phyloP scores from a whole-genome alignment of 2,888 invertebrate species.

The Archaeoteleia sp. region DNA sequence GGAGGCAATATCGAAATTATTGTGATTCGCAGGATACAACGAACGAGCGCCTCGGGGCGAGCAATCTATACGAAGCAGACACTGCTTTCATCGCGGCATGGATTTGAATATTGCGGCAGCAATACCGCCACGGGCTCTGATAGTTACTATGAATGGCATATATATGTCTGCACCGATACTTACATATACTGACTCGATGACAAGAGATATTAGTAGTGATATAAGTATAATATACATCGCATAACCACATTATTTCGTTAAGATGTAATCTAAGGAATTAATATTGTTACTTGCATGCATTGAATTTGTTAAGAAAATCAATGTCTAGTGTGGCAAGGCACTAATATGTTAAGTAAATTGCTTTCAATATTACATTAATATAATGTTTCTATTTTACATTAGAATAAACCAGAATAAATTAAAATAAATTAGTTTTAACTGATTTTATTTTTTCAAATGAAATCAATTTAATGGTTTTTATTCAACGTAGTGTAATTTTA shows the following conservation, averaged over 20 bases:
- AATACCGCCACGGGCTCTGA: constrained; percentile 71
- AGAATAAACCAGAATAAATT: too few species aligned
- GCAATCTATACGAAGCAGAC: constrained; percentile 72
- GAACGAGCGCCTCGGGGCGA: constrained; percentile 66
- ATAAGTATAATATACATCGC: constrained; percentile 42
- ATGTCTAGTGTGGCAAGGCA: too few species aligned
- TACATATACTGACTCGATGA: constrained; percentile 54
- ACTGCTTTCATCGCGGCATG: constrained; percentile 69
- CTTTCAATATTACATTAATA: too few species aligned
- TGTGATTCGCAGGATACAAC: constrained; percentile 66
- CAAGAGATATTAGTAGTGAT: constrained; percentile 48
- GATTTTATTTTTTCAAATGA: too few species aligned
- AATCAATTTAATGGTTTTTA: too few species aligned
- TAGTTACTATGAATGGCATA: constrained; percentile 70
- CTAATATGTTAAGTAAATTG: too few species aligned
- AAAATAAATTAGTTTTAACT: too few species aligned
- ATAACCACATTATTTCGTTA: constrained; percentile 43
- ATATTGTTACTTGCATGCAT: constrained; percentile 6
- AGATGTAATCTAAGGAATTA: constrained; percentile 30
- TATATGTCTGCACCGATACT: constrained; percentile 57
- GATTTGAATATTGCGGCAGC: constrained; percentile 73
- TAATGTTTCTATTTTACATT: too few species aligned
- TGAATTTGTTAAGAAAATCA: too few species aligned
- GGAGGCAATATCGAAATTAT: constrained; percentile 74
- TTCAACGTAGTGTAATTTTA: too few species aligned